Percentiles rank a stretch among this genome's conserved stretches.
Conservation (phyloP, 2,888 invertebrate species). For the Eupsilia transversa region DNA sequence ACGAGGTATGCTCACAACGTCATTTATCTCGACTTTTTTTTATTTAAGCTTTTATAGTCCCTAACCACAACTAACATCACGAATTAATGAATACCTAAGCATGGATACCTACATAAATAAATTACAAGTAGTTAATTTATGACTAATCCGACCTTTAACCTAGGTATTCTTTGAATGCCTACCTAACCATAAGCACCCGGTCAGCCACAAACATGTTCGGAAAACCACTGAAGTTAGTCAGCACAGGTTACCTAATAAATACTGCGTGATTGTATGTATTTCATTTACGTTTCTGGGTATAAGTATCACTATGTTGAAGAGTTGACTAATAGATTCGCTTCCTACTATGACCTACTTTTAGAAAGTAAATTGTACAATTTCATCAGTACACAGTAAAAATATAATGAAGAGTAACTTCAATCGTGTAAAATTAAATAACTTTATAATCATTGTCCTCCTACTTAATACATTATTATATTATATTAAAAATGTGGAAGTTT, state of each 20-base stretch:
- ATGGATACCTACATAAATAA: not conserved
- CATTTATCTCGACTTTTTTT: too few relatives aligned
- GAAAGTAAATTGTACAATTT: not conserved
- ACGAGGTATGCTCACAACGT: too few relatives aligned
- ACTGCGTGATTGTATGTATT: not conserved
- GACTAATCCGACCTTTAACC: constrained; percentile 13
- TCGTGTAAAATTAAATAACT: not conserved
- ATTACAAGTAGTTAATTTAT: constrained; percentile 14
- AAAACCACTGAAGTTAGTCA: constrained; percentile 11
- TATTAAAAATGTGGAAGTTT: too few relatives aligned
- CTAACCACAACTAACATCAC: constrained; percentile 1
- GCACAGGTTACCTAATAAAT: not conserved
- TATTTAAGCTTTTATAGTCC: too few relatives aligned
- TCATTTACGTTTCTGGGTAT: not conserved
- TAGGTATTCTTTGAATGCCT: constrained; percentile 2
- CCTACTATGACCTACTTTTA: too few relatives aligned
- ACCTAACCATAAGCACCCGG: constrained; percentile 2
- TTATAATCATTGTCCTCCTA: too few relatives aligned
- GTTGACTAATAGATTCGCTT: not conserved
- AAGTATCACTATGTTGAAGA: not conserved
- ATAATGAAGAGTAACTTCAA: not conserved
- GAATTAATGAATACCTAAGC: constrained; percentile 9
- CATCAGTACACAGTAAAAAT: not conserved
- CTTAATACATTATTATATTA: too few relatives aligned
- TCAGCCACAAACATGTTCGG: not conserved